Conservation (phyloP, 1,140 invertebrate genomes). For the Drosophila neocordata region DNA sequence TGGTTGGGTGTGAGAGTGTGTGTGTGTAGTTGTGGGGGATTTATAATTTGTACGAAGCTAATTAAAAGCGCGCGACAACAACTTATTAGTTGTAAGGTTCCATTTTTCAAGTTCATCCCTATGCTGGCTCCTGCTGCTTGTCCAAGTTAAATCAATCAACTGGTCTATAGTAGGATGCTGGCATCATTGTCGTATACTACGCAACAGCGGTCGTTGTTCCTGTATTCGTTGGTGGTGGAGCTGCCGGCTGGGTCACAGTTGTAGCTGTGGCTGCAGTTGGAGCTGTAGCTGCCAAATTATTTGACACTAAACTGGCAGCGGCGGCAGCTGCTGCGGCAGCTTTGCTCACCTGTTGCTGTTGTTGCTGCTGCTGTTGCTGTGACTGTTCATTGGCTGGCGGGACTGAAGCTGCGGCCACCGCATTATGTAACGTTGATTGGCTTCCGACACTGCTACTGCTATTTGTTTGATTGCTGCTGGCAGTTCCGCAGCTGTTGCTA, state of each 20-base stretch:
- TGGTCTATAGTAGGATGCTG: slow-evolving; percentile 72
- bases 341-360: slow-evolving; percentile 60
- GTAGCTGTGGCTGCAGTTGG: slow-evolving; percentile 32
- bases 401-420: slow-evolving; percentile 30
- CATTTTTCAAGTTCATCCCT: slow-evolving; percentile 13
- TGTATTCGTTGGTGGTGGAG: slow-evolving; percentile 68
- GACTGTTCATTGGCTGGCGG: slow-evolving; percentile 4
- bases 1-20: neutral
- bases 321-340: slow-evolving; percentile 28
- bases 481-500: slow-evolving; percentile 80
- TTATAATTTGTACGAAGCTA: slow-evolving; percentile 2
- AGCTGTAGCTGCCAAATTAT: slow-evolving; percentile 41
- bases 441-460: slow-evolving; percentile 61
- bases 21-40: neutral
- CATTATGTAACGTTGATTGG: slow-evolving; percentile 43
- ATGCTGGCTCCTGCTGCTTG: slow-evolving; percentile 11
- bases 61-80: slow-evolving; percentile 1
- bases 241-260: slow-evolving; percentile 47
- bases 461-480: slow-evolving; percentile 75
- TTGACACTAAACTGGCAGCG: slow-evolving; percentile 42
- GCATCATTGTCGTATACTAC: slow-evolving; percentile 81
- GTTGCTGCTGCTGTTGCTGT: slow-evolving; percentile 32
- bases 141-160: slow-evolving; percentile 38
- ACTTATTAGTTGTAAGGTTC: neutral
- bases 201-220: slow-evolving; percentile 81